Conservation (phyloP, 1,140 invertebrate genomes). For the Macrocentrus cingulum region DNA sequence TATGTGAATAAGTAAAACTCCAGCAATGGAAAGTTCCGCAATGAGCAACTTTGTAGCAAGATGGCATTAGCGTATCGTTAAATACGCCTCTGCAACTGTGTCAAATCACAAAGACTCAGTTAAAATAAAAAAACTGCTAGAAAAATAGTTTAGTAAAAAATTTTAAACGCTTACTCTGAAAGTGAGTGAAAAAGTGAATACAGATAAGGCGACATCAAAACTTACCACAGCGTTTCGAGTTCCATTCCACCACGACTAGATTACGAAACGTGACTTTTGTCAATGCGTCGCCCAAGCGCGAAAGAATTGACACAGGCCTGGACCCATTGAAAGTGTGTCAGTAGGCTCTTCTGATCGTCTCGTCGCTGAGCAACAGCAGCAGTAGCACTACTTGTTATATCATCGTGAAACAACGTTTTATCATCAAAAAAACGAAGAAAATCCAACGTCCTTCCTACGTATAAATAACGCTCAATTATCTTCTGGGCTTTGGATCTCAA, state of each 20-base stretch:
- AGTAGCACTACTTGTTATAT: no score
- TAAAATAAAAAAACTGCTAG: no score
- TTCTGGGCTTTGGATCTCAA: slow-evolving; percentile 1
- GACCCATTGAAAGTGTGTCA: slow-evolving; percentile 41
- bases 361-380: no score
- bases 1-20: slow-evolving; percentile 2
- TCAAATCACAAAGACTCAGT: no score
- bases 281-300: neutral
- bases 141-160: no score
- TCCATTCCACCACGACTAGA: no score
- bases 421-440: no score
- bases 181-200: no score
- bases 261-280: neutral
- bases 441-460: neutral
- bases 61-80: slow-evolving; percentile 17
- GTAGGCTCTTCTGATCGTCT: slow-evolving; percentile 31
- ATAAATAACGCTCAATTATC: slow-evolving; percentile 5
- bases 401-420: no score
- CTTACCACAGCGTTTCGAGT: no score
- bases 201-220: no score
- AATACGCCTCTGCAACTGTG: neutral
- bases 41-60: neutral
- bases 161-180: no score
- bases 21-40: slow-evolving; percentile 13
- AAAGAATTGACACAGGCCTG: neutral